These are phyloP conservation scores for Sycophila texana DNA, from an alignment of 2,888 invertebrate genomes.

Conservation along the genomic window DNA sequence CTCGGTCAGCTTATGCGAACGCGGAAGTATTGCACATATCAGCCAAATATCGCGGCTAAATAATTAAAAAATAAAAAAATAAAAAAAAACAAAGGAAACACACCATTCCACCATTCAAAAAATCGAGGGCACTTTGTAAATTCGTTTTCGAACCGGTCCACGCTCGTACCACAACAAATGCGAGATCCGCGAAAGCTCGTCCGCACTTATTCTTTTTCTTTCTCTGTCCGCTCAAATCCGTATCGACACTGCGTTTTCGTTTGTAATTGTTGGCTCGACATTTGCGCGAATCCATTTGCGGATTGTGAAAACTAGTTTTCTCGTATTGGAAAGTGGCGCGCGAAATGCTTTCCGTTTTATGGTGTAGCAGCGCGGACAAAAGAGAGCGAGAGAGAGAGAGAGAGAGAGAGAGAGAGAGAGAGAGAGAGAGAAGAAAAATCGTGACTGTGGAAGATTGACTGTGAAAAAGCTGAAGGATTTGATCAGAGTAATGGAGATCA, in stretches of 20 bases:
- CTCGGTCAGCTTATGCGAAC: no score
- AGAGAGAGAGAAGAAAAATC: not conserved
- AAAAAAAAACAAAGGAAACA: no score
- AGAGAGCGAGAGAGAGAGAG: not conserved
- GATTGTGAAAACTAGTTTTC: constrained; percentile 42
- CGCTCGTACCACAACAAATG: no score
- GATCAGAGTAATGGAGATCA: constrained; percentile 62
- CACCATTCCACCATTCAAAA: no score
- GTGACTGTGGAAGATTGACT: not conserved
- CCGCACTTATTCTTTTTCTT: not conserved
- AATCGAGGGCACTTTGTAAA: no score
- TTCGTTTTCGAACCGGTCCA: no score
- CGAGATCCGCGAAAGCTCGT: no score
- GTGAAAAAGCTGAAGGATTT: constrained; percentile 53
- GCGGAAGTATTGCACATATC: no score
- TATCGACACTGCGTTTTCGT: not conserved
- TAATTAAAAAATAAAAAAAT: no score
- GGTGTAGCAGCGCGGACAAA: not conserved
- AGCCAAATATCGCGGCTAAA: no score
- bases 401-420: not conserved
- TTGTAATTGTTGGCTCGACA: constrained; percentile 43
- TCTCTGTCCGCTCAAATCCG: not conserved
- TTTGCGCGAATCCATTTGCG: constrained; percentile 42
- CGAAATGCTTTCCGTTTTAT: constrained; percentile 28
- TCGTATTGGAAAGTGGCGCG: constrained; percentile 42